Evolutionary conservation across 2,888 invertebrate genomes (phyloP).

Genomic region (Himalopsyche tibetana): DNA sequence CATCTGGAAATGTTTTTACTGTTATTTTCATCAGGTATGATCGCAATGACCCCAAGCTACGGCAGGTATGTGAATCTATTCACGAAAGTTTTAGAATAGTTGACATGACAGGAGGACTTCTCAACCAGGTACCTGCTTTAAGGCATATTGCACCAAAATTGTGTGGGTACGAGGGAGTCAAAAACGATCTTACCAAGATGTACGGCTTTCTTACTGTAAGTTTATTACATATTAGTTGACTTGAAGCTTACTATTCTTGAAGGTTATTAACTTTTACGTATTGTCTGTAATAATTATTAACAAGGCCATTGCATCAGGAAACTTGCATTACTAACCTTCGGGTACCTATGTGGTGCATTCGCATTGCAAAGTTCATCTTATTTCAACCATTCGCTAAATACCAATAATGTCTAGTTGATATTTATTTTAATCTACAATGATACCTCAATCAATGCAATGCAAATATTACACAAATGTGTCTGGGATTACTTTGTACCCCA

Average conservation of each 20-base stretch:
- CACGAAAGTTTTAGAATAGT: slow-evolving; percentile 80
- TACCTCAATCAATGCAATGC: too few relatives aligned
- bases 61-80: slow-evolving; percentile 77
- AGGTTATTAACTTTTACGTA: neutral
- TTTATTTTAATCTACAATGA: too few relatives aligned
- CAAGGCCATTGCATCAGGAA: too few relatives aligned
- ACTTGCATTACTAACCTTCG: too few relatives aligned
- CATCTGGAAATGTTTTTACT: neutral
- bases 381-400: too few relatives aligned
- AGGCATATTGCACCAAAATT: slow-evolving; percentile 80
- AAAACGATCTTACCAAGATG: slow-evolving; percentile 75
- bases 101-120: slow-evolving; percentile 81
- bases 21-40: slow-evolving; percentile 73
- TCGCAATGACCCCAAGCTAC: slow-evolving; percentile 77
- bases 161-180: slow-evolving; percentile 79
- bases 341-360: too few relatives aligned
- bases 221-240: slow-evolving; percentile 54
- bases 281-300: too few relatives aligned
- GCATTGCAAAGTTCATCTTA: too few relatives aligned
- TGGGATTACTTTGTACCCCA: too few relatives aligned
- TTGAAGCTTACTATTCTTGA: neutral
- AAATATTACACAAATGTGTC: too few relatives aligned
- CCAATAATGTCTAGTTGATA: too few relatives aligned
- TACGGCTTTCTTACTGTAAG: slow-evolving; percentile 77
- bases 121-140: slow-evolving; percentile 83